Percentiles rank a stretch among this genome's conserved stretches.
These are phyloP conservation scores for Parelbella ahira DNA, from an alignment of 2,888 invertebrate species.

Conservation along the genomic window DNA sequence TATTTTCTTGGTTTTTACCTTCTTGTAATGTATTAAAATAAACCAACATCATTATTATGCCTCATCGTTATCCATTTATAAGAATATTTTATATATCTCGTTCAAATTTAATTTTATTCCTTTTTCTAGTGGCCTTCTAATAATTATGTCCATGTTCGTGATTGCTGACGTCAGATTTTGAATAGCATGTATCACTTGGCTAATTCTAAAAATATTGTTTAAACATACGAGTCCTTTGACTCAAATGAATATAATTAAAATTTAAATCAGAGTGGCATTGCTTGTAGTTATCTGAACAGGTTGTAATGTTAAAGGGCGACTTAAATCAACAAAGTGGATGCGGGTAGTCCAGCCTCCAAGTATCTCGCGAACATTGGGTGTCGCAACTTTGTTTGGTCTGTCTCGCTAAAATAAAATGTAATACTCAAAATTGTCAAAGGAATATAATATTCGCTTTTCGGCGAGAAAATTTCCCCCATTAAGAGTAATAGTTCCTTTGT, in stretches of 20 bases:
- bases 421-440: conserved; percentile 54
- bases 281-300: conserved; percentile 62
- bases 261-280: conserved; percentile 49
- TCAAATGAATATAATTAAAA: too few species aligned
- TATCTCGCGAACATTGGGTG: conserved; percentile 61
- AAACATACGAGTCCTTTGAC: conserved; percentile 59
- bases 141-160: conserved; percentile 25
- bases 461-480: conserved; percentile 8
- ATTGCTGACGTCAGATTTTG: conserved; percentile 44
- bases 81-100: conserved; percentile 36
- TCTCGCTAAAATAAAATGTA: conserved; percentile 48
- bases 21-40: conserved; percentile 70
- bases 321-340: conserved; percentile 63
- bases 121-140: conserved; percentile 41
- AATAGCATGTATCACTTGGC: conserved; percentile 44
- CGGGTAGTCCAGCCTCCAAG: conserved; percentile 75
- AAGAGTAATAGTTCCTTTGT: conserved; percentile 32
- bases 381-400: conserved; percentile 58
- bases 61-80: conserved; percentile 37
- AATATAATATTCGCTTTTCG: conserved; percentile 23
- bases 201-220: conserved; percentile 33
- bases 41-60: conserved; percentile 34
- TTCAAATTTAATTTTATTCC: conserved; percentile 37
- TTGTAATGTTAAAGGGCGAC: conserved; percentile 56
- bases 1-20: conserved; percentile 24